These are phyloP conservation scores for Pongo abelii DNA, from an alignment of 2,113 vertebrate species.

Conservation along the genomic window DNA sequence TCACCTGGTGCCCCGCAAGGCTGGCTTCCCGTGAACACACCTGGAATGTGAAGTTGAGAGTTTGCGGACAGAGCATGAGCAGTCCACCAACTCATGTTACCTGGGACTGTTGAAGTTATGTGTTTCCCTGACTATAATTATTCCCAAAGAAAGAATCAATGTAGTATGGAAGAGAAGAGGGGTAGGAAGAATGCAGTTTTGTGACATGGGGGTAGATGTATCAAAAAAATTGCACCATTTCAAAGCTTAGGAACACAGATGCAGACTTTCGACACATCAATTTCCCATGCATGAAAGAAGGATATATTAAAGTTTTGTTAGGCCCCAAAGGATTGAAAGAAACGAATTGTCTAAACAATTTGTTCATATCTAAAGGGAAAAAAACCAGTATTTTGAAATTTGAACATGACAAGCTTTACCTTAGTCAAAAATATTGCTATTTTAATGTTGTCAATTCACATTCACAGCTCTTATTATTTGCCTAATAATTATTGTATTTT, in stretches of 20 bases:
- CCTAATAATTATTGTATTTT: background rate
- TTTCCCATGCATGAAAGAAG: background rate
- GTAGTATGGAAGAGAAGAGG: background rate
- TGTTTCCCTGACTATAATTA: background rate
- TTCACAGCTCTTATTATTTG: background rate
- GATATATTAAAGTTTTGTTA: background rate
- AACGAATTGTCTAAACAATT: background rate
- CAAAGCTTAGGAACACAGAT: background rate
- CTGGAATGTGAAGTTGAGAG: background rate
- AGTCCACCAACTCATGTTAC: background rate
- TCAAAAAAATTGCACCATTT: background rate
- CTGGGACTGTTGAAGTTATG: background rate
- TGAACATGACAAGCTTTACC: background rate
- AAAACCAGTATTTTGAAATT: background rate
- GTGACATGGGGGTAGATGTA: background rate
- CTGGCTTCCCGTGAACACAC: background rate
- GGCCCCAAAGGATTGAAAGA: background rate
- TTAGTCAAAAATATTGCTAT: background rate
- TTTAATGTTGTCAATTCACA: background rate
- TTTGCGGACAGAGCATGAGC: background rate
- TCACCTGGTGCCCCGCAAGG: background rate
- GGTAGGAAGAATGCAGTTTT: background rate
- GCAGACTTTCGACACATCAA: background rate
- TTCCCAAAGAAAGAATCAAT: background rate
- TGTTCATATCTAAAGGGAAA: background rate